Percentiles rank a stretch among this genome's conserved stretches.
Evolutionary conservation across 2,888 invertebrate genomes (phyloP).

Genomic region (Drosophila cognata): DNA sequence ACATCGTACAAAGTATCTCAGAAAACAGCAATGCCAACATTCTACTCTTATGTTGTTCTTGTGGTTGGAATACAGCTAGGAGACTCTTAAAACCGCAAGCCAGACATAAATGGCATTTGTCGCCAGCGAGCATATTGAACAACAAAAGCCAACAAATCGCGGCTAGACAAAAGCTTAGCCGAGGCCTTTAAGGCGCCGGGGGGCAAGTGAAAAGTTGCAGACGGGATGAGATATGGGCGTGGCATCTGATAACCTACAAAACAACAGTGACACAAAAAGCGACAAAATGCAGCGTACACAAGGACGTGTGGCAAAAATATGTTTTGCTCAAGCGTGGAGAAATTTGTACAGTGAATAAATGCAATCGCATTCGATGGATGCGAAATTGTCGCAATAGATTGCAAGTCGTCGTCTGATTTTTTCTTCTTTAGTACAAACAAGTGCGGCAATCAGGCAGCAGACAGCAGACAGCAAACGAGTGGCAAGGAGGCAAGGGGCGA

Average conservation of each 20-base stretch:
- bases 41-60: neutral
- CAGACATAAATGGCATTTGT: slow-evolving; percentile 58
- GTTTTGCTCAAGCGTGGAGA: slow-evolving; percentile 8
- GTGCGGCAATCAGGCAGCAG: slow-evolving; percentile 47
- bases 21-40: neutral
- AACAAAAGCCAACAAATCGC: slow-evolving; percentile 57
- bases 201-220: neutral
- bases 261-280: slow-evolving; percentile 3
- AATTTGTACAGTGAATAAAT: slow-evolving; percentile 52
- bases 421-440: slow-evolving; percentile 38
- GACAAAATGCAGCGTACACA: neutral
- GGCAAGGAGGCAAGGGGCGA: neutral
- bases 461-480: neutral
- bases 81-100: slow-evolving; percentile 38
- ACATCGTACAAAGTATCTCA: slow-evolving; percentile 3
- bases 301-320: neutral
- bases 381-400: slow-evolving; percentile 36
- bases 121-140: slow-evolving; percentile 48
- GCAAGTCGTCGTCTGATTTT: slow-evolving; percentile 36
- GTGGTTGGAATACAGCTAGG: neutral
- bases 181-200: slow-evolving; percentile 3
- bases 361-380: slow-evolving; percentile 44
- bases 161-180: slow-evolving; percentile 28
- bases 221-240: neutral
- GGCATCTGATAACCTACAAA: slow-evolving; percentile 18